phyloP scores from a whole-genome alignment of 2,888 invertebrate species.

The Eilema sororculum region DNA sequence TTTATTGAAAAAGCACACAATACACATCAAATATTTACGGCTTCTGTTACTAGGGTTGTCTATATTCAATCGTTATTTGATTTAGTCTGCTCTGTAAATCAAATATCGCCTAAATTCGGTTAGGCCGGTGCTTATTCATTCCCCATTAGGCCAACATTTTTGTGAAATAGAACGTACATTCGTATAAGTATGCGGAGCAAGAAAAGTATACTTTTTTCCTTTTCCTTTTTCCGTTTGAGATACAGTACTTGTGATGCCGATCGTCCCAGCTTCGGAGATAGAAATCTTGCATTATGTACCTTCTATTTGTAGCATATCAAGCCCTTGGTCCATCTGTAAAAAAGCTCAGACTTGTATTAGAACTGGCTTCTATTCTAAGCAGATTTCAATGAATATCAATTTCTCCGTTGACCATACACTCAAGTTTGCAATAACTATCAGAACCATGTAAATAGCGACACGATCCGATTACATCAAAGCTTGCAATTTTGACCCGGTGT shows the following conservation, averaged over 20 bases:
- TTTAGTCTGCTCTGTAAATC: not conserved
- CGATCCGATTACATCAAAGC: too few species aligned
- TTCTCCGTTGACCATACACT: too few species aligned
- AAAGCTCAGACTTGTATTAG: too few species aligned
- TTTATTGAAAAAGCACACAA: constrained; percentile 14
- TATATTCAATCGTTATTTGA: not conserved
- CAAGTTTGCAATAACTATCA: too few species aligned
- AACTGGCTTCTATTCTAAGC: too few species aligned
- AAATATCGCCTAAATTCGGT: not conserved
- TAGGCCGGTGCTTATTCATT: not conserved
- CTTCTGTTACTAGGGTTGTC: not conserved
- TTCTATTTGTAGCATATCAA: not conserved
- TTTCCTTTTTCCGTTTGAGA: not conserved
- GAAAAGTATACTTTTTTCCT: not conserved
- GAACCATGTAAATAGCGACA: too few species aligned
- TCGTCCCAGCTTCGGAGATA: not conserved
- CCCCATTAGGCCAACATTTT: not conserved
- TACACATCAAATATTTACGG: constrained; percentile 5
- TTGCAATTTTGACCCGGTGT: too few species aligned
- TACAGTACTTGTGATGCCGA: not conserved
- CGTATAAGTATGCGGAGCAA: not conserved
- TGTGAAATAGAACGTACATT: not conserved
- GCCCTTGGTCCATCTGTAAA: not conserved
- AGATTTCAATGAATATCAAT: too few species aligned
- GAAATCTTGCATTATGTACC: not conserved